Evolutionary conservation across 2,888 invertebrate species (phyloP).

Genomic region (Eupithecia subumbrata): DNA sequence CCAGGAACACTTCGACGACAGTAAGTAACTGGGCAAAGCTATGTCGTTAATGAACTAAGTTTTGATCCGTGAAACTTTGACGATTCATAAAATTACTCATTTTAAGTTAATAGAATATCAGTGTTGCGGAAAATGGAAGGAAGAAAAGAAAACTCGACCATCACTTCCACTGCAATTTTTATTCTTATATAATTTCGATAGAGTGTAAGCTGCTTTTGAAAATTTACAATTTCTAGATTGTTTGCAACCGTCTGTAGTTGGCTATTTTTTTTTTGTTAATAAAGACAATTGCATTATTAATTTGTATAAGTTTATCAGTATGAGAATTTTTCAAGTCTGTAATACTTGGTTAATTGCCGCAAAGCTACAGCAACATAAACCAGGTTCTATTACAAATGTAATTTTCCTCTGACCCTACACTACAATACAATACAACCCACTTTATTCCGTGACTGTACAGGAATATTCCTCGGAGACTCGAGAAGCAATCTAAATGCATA

Average conservation of each 20-base stretch:
- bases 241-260: too few relatives aligned
- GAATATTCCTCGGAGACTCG: slow-evolving; percentile 29
- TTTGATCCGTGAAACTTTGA: too few relatives aligned
- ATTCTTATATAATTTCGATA: too few relatives aligned
- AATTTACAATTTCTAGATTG: too few relatives aligned
- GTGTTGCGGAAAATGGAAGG: too few relatives aligned
- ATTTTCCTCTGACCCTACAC: background rate
- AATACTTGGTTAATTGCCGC: background rate
- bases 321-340: background rate
- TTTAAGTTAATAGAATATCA: too few relatives aligned
- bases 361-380: background rate
- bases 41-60: background rate
- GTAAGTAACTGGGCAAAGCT: background rate
- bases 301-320: background rate
- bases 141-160: too few relatives aligned
- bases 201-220: too few relatives aligned
- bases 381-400: slow-evolving; percentile 6
- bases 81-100: too few relatives aligned
- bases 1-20: background rate
- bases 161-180: too few relatives aligned
- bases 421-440: background rate
- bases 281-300: background rate
- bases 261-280: too few relatives aligned
- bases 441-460: slow-evolving; percentile 21
- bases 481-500: slow-evolving; percentile 39